Evolutionary conservation across 2,797 vertebrate genomes (phyloP), one percentile per base, ranked within the genome.

Genomic region (Gephyroberyx darwinii): DNA sequence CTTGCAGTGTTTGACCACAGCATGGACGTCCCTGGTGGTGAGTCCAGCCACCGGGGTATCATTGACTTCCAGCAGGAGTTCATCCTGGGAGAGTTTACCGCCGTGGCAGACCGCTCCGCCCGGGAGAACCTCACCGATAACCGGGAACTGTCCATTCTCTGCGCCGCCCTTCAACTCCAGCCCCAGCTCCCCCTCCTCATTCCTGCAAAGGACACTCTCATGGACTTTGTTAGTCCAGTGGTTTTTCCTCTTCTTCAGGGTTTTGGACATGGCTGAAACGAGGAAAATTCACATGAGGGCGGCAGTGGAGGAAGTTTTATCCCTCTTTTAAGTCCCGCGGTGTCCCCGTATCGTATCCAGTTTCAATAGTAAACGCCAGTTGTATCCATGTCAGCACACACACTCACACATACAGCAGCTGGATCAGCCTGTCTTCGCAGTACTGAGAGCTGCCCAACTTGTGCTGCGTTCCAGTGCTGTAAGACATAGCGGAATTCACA

Each of bases 201-300:
- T 93, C 94, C 96, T 94, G 90, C 92, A 91, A 60, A 98, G 91
- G 88, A 96, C 93, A 83, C 95, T 95, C 93, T 99, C 97, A 8
- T 96, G 96, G 94, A 99, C 97, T 93, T 95, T 95, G 95, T 95
- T 96, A 74, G 95, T 98, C 98, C 98, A 98, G 96, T 99, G 98
- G 94, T 93, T 96, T 92, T 96, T 97, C 85, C 82, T 88, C 94
- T 95, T 97, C 93, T 95, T 98, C 94, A 95, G 92, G 93, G 90
- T 97, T 91, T 96, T 96, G 95, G 97, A 97, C 97, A 98, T 98
- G 93, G 94, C 94, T 95, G 91, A 51, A 77, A 66, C 53, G 33
- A 69, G 56, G 20, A 13, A 5, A 20, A 75, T 80, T 86, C 84
- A 90, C 88, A 90, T 80, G 74, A 82, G 86, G 75, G 85, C 84